These are phyloP conservation scores for Brachycybe producta DNA, from an alignment of 2,888 invertebrate genomes.

Conservation along the genomic window DNA sequence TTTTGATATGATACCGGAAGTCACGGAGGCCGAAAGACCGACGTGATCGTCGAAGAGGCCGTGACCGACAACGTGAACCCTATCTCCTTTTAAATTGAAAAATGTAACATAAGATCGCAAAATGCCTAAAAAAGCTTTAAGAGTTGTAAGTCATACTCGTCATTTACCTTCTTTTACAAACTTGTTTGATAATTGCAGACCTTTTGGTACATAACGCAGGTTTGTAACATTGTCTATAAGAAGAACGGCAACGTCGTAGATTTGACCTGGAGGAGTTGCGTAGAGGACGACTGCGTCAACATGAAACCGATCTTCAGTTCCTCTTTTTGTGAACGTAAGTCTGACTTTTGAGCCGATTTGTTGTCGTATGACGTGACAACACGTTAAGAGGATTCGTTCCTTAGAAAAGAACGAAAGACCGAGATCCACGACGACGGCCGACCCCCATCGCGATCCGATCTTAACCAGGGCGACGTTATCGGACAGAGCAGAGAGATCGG, in stretches of 20 bases:
- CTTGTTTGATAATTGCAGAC: not conserved
- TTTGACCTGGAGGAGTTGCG: not conserved
- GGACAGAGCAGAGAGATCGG: not conserved
- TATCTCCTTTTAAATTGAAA: not conserved
- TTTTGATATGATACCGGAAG: conserved; percentile 8
- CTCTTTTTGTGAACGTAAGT: not conserved
- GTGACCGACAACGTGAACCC: conserved; percentile 4
- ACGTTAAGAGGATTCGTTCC: conserved; percentile 4
- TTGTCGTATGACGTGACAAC: conserved; percentile 9
- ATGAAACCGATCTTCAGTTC: not conserved
- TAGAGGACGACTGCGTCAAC: conserved; percentile 3
- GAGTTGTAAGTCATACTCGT: not conserved
- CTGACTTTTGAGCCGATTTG: not conserved
- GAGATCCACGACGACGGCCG: conserved; percentile 1
- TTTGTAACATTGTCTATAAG: not conserved
- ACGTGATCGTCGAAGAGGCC: conserved; percentile 9
- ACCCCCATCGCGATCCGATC: conserved; percentile 11
- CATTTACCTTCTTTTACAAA: too few species aligned
- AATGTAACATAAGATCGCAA: too few species aligned
- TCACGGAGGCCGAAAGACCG: conserved; percentile 2
- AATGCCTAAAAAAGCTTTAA: not conserved
- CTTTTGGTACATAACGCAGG: not conserved
- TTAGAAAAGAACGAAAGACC: too few species aligned
- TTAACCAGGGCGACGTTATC: conserved; percentile 9
- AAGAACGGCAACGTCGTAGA: conserved; percentile 6